Evolutionary conservation across 2,797 vertebrate species (phyloP).

Genomic region (Fistularia tabacaria): DNA sequence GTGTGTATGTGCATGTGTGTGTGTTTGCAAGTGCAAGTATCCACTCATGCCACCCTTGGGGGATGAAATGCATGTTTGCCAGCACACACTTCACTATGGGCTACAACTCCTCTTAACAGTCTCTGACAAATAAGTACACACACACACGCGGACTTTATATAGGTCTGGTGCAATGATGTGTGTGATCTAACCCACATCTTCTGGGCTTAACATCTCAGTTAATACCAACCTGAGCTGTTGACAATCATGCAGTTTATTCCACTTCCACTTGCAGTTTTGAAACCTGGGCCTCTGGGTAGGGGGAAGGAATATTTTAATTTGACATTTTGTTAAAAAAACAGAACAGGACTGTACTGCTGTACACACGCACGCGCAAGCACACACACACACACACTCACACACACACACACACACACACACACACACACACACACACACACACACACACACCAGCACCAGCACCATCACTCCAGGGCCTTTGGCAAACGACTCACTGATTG

Average conservation of each 20-base stretch:
- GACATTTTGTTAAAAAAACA: no score
- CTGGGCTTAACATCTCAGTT: conserved; percentile 52
- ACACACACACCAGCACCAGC: conserved; percentile 15
- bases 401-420: conserved; percentile 1
- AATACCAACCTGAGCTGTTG: no score
- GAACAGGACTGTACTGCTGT: no score
- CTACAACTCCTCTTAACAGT: conserved; percentile 33
- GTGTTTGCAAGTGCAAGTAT: no score
- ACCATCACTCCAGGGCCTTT: conserved; percentile 27
- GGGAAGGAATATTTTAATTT: conserved; percentile 2
- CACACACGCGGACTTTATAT: conserved; percentile 30
- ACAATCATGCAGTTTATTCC: no score
- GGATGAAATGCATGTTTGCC: conserved; percentile 2
- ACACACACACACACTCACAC: background rate
- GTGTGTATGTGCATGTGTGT: no score
- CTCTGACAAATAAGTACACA: conserved; percentile 36
- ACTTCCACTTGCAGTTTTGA: background rate
- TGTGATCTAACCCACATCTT: conserved; percentile 74
- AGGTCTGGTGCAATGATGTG: conserved; percentile 50
- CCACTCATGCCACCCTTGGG: no score
- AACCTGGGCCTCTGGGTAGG: background rate
- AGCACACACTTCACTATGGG: conserved; percentile 24
- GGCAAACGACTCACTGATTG: conserved; percentile 15
- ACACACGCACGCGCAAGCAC: no score
- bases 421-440: background rate